Evolutionary conservation across 2,797 vertebrate species (phyloP), one percentile per base, ranked within the genome.

Genomic region (Oophaga sylvatica): DNA sequence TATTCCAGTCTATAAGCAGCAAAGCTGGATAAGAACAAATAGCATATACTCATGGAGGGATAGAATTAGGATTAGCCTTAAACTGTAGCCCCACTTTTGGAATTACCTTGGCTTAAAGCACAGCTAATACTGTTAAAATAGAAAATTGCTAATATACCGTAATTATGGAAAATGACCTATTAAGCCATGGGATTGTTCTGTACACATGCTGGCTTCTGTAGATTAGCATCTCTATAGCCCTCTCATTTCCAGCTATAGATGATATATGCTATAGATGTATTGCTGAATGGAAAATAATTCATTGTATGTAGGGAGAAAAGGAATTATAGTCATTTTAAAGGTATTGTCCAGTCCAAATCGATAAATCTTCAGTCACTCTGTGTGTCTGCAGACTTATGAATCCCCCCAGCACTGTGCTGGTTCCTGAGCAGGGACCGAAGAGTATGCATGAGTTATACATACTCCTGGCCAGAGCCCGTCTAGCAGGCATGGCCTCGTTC

Each of bases 91-190:
- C 45, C 73, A 48, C 73, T 76, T 48, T 76, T 76, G 45, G 73
- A 76, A 76, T 76, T 76, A 76, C 19, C 48, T 56, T 53, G 22
- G 73, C 73, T 77, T 77, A 77, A 56, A n/a, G 73, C 13, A 8
- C n/a, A 53, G 45, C 20, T 41, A 77, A 77, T 53, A 77, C 48
- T 26, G 22, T 22, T n/a, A 8, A 53, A 53, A 53, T 53, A 56
- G 22, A 76, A 76, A 48, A 76, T 53, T 12, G 48, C 73, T 76
- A n/a, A 76, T 76, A 45, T 48, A 22, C 73, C 8, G 3, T 53
- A 53, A 77, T 56, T 26, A 77, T 77, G 45, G 73, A 53, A 22
- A 77, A 77, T 77, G 3, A 26, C 22, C 22, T 77, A 77, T 56
- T 77, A 77, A 53, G 22, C 45, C n/a, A 53, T 77, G 13, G 48